A percentile compares a stretch with the other conserved stretches of the same genome.
phyloP scores from a whole-genome alignment of 2,113 vertebrate genomes.

The Parus major region DNA sequence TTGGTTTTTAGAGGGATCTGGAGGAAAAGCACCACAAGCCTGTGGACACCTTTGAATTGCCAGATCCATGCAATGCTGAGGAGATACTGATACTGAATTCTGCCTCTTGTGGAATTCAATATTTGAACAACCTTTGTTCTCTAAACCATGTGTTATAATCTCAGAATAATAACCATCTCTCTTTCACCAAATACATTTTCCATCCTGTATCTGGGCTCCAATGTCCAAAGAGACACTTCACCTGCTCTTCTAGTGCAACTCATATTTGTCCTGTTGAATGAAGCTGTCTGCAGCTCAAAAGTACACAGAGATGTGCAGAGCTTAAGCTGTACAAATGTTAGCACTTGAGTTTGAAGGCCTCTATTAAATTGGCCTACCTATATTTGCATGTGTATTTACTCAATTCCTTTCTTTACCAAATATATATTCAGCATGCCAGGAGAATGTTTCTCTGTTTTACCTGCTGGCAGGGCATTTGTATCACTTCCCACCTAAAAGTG shows the following conservation, averaged over 20 bases:
- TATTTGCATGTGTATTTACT: constrained; percentile 29
- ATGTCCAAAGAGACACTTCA: background rate
- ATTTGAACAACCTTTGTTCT: background rate
- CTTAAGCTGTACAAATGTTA: constrained; percentile 40
- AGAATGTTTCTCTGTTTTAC: background rate
- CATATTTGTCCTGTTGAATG: background rate
- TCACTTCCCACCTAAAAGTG: background rate
- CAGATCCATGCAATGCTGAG: accelerated
- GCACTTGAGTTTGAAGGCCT: background rate
- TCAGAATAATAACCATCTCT: background rate
- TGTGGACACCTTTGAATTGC: no score
- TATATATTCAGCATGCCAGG: background rate
- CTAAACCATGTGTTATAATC: background rate
- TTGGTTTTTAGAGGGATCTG: background rate
- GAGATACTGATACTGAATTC: background rate
- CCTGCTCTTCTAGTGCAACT: background rate
- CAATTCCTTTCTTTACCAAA: background rate
- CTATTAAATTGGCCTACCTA: background rate
- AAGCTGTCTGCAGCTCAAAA: background rate
- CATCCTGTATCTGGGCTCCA: background rate
- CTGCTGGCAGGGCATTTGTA: background rate
- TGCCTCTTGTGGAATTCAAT: background rate
- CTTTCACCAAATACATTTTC: background rate
- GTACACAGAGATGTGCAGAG: background rate
- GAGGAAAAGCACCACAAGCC: background rate